Conservation (phyloP, 1,140 invertebrate species). For the Plodia interpunctella region DNA sequence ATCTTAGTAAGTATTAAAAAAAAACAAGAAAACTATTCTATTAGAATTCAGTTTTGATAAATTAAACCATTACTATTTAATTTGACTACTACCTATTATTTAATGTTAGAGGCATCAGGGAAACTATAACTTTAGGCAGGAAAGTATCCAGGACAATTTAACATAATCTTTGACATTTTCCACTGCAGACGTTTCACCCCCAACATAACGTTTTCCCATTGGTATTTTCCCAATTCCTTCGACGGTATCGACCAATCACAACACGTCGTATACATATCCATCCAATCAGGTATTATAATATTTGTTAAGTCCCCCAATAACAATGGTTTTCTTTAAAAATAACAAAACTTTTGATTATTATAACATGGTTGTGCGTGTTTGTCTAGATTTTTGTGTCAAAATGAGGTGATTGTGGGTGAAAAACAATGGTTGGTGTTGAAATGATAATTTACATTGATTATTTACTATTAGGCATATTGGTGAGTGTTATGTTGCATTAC, state of each 20-base stretch:
- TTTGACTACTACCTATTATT: too few relatives aligned
- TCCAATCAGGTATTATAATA: slow-evolving; percentile 25
- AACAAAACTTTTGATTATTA: slow-evolving; percentile 8
- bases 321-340: slow-evolving; percentile 5
- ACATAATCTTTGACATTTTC: slow-evolving; percentile 1
- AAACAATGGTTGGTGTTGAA: slow-evolving; percentile 7
- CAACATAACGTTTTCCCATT: slow-evolving; percentile 25
- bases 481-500: neutral
- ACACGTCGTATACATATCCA: neutral
- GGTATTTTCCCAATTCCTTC: slow-evolving; percentile 17
- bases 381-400: slow-evolving; percentile 1
- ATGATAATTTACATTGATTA: slow-evolving; percentile 13
- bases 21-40: too few relatives aligned
- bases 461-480: slow-evolving; percentile 6
- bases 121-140: neutral
- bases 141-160: neutral
- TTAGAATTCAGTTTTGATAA: too few relatives aligned
- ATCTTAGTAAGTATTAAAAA: too few relatives aligned
- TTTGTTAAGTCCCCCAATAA: slow-evolving; percentile 10
- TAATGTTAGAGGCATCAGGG: neutral
- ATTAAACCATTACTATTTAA: too few relatives aligned
- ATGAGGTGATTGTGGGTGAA: neutral
- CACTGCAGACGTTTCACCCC: slow-evolving; percentile 22
- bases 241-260: slow-evolving; percentile 25
- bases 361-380: neutral